phyloP scores from a whole-genome alignment of 2,888 invertebrate species.

The Drosophila tanythrix region DNA sequence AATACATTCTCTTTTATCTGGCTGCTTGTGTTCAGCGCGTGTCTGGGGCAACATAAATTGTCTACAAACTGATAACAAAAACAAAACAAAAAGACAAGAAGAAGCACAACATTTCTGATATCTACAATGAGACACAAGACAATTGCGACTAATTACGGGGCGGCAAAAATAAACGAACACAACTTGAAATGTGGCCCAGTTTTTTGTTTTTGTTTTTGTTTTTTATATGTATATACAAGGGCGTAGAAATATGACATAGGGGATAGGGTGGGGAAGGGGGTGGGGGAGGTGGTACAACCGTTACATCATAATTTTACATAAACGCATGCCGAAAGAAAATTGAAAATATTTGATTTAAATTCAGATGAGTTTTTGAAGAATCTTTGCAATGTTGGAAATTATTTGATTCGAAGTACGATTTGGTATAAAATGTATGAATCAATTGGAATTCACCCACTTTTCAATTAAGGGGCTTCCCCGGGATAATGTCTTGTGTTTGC shows the following conservation, averaged over 20 bases:
- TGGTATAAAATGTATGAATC: background rate
- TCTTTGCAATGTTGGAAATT: background rate
- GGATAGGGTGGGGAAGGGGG: background rate
- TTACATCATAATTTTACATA: background rate
- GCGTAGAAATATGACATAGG: background rate
- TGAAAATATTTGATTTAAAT: background rate
- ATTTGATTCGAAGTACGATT: background rate
- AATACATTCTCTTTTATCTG: background rate
- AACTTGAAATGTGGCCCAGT: conserved; percentile 26
- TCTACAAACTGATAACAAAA: conserved; percentile 23
- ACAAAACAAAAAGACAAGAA: background rate
- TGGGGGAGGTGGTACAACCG: background rate
- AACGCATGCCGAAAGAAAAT: background rate
- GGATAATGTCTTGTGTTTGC: background rate
- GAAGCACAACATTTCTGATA: conserved; percentile 19
- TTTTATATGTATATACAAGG: background rate
- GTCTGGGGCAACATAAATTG: conserved; percentile 20
- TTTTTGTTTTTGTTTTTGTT: conserved; percentile 4
- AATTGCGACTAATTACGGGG: conserved; percentile 46
- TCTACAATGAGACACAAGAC: conserved; percentile 18
- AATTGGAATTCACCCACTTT: background rate
- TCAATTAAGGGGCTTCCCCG: background rate
- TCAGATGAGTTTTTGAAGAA: background rate
- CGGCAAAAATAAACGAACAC: conserved; percentile 21
- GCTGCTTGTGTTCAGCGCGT: conserved; percentile 10